phyloP scores from a whole-genome alignment of 2,888 invertebrate genomes.

The Hartigia nigra region DNA sequence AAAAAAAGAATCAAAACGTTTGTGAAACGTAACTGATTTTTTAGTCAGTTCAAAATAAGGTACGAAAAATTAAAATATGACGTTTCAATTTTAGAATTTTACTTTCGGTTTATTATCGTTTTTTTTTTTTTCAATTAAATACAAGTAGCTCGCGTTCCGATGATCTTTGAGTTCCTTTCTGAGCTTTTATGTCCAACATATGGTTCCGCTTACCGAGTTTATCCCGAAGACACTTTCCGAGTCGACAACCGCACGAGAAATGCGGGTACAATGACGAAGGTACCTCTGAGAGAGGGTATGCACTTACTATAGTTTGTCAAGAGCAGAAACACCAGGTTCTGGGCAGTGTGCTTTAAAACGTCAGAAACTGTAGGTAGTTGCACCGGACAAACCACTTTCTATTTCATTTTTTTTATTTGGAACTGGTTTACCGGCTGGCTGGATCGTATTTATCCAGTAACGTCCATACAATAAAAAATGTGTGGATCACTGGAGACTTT shows the following conservation, averaged over 20 bases:
- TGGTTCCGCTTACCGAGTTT: constrained; percentile 57
- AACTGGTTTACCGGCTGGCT: constrained; percentile 51
- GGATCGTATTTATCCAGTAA: constrained; percentile 40
- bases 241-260: constrained; percentile 67
- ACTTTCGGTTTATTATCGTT: background rate
- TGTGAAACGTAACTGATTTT: background rate
- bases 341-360: constrained; percentile 45
- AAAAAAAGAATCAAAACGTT: background rate
- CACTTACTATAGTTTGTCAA: constrained; percentile 39
- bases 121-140: background rate
- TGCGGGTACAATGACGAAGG: constrained; percentile 58
- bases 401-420: constrained; percentile 53
- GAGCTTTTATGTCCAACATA: background rate
- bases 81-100: background rate
- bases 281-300: constrained; percentile 52
- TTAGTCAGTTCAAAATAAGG: background rate
- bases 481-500: background rate
- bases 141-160: background rate
- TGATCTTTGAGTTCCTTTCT: background rate
- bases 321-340: constrained; percentile 48
- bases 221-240: constrained; percentile 63
- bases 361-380: constrained; percentile 54
- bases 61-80: background rate
- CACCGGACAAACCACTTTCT: constrained; percentile 65
- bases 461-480: constrained; percentile 10